Conservation (phyloP, 2,113 vertebrate species). For the Gadus macrocephalus region DNA sequence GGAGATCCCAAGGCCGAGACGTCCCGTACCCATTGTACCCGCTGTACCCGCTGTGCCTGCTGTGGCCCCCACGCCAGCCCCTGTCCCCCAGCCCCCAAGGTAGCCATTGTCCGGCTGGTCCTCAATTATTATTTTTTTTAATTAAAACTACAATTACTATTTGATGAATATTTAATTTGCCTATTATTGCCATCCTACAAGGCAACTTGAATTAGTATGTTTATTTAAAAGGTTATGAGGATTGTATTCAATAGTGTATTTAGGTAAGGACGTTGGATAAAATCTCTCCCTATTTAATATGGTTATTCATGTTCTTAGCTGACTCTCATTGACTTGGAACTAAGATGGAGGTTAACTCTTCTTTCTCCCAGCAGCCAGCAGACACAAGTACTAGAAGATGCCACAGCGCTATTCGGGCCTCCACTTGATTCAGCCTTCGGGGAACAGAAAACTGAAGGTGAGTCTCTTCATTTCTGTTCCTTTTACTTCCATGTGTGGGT, state of each 20-base stretch:
- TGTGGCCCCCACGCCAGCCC: constrained; percentile 56
- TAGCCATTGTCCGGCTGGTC: constrained; percentile 33
- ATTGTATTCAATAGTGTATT: too few species aligned
- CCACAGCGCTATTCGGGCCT: constrained; percentile 85
- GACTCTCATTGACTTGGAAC: too few species aligned
- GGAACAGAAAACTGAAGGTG: constrained; percentile 89
- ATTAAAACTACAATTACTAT: too few species aligned
- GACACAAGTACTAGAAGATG: constrained; percentile 71
- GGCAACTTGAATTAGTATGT: too few species aligned
- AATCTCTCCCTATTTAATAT: too few species aligned
- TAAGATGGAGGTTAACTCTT: too few species aligned
- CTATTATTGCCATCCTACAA: too few species aligned
- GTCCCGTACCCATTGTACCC: constrained; percentile 58
- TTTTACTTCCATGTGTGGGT: neutral
- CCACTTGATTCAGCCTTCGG: constrained; percentile 89
- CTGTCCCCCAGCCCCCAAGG: constrained; percentile 75
- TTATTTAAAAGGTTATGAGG: too few species aligned
- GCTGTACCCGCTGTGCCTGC: constrained; percentile 32
- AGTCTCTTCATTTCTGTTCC: neutral
- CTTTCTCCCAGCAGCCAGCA: constrained; percentile 71
- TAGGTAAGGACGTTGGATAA: too few species aligned
- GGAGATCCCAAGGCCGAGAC: constrained; percentile 91
- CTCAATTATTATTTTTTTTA: neutral
- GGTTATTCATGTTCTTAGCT: too few species aligned
- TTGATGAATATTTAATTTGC: too few species aligned